Evolutionary conservation across 1,140 invertebrate genomes (phyloP).

Genomic region (Heliconius himera): DNA sequence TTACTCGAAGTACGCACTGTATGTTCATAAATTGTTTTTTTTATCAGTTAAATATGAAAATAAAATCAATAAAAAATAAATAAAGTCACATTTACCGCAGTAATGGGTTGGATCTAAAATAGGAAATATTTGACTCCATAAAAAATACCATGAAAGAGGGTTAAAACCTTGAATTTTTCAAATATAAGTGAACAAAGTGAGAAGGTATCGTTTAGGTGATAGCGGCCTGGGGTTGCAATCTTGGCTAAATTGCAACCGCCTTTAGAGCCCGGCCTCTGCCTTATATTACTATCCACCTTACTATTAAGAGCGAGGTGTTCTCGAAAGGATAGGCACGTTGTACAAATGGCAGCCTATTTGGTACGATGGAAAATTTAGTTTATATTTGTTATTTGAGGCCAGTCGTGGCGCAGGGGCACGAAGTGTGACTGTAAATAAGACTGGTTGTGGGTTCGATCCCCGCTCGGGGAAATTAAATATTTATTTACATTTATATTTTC

Average conservation of each 20-base stretch:
- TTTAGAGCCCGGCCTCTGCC: slow-evolving; percentile 5
- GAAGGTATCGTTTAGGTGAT: slow-evolving; percentile 7
- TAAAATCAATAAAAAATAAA: too few relatives aligned
- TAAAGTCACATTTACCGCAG: too few relatives aligned
- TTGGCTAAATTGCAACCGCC: slow-evolving; percentile 7
- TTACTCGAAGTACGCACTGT: not conserved
- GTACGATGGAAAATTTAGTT: not conserved
- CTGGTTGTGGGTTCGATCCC: too few relatives aligned
- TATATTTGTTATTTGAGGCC: too few relatives aligned
- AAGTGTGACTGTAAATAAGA: too few relatives aligned
- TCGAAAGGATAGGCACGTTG: slow-evolving; percentile 4
- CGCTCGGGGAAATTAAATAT: too few relatives aligned
- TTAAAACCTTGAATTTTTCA: not conserved
- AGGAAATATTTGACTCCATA: not conserved
- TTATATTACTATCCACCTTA: slow-evolving; percentile 4
- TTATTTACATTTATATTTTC: too few relatives aligned
- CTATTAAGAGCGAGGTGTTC: slow-evolving; percentile 7
- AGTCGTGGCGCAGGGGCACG: too few relatives aligned
- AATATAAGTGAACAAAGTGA: slow-evolving; percentile 4
- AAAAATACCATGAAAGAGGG: not conserved
- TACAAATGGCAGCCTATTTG: slow-evolving; percentile 4
- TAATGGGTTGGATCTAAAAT: too few relatives aligned
- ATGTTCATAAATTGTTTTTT: not conserved
- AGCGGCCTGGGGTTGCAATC: slow-evolving; percentile 2
- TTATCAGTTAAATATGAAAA: too few relatives aligned